Evolutionary conservation across 2,888 invertebrate species (phyloP).

Genomic region (Chymomyza procnemis): DNA sequence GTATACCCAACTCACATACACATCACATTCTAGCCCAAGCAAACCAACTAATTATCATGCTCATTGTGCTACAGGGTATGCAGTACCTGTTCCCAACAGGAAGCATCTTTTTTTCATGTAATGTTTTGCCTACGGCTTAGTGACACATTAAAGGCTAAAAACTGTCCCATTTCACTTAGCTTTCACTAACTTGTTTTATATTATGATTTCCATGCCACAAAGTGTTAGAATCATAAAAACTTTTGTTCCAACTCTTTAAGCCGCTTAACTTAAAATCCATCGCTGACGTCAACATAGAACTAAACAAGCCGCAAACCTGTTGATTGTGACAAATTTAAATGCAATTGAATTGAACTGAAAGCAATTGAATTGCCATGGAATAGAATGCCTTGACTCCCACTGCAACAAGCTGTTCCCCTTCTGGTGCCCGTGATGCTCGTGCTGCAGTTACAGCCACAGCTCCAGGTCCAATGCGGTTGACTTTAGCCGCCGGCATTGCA

Average conservation of each 20-base stretch:
- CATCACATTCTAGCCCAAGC: too few species aligned
- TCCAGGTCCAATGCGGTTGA: slow-evolving; percentile 25
- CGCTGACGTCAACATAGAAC: neutral
- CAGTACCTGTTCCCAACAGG: neutral
- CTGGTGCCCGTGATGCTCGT: neutral
- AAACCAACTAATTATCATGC: neutral
- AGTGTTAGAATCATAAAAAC: neutral
- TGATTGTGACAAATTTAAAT: slow-evolving; percentile 54
- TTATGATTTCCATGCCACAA: slow-evolving; percentile 26
- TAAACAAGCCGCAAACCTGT: slow-evolving; percentile 44
- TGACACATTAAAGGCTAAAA: neutral
- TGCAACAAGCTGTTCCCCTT: slow-evolving; percentile 15
- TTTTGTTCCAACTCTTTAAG: neutral
- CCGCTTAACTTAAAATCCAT: neutral
- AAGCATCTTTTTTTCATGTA: neutral
- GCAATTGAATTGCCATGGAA: slow-evolving; percentile 56
- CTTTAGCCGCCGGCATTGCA: slow-evolving; percentile 43
- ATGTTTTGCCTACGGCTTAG: neutral
- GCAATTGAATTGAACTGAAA: slow-evolving; percentile 62
- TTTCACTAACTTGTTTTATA: neutral
- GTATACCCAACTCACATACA: too few species aligned
- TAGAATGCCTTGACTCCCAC: neutral
- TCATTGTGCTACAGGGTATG: neutral
- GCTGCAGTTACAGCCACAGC: neutral
- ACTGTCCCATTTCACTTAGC: slow-evolving; percentile 45